Evolutionary conservation across 2,113 vertebrate species (phyloP).

Genomic region (Rhinogobius similis): DNA sequence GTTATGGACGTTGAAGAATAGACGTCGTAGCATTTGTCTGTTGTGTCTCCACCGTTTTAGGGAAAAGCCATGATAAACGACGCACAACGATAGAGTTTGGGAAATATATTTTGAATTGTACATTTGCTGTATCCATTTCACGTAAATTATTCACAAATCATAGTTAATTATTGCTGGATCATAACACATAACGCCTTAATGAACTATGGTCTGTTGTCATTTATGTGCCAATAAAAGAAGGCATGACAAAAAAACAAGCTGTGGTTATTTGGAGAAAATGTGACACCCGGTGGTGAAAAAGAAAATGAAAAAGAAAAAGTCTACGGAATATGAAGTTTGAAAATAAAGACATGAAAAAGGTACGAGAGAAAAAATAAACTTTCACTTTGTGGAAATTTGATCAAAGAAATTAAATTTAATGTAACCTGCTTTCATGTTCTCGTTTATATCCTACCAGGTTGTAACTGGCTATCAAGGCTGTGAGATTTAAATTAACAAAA

Average conservation of each 20-base stretch:
- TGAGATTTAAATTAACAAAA: too few species aligned
- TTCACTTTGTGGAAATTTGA: too few species aligned
- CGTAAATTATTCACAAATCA: neutral
- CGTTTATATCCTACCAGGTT: too few species aligned
- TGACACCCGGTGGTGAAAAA: neutral
- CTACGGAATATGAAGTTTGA: neutral
- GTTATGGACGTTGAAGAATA: neutral
- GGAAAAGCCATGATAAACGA: constrained; percentile 2
- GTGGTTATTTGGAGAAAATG: neutral
- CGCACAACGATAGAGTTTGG: neutral
- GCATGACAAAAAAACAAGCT: neutral
- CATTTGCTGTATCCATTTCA: neutral
- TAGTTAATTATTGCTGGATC: constrained; percentile 21
- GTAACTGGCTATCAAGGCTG: too few species aligned
- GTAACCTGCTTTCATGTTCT: too few species aligned
- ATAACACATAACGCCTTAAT: constrained; percentile 35
- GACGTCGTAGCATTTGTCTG: too few species aligned
- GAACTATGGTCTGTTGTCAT: constrained; percentile 9
- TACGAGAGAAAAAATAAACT: too few species aligned
- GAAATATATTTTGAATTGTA: neutral
- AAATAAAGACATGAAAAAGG: neutral
- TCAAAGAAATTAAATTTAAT: too few species aligned
- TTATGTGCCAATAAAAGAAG: neutral
- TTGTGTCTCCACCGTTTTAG: neutral
- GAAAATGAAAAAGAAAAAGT: neutral